Conservation (phyloP, 2,113 vertebrate species). For the Bothrops jararaca region DNA sequence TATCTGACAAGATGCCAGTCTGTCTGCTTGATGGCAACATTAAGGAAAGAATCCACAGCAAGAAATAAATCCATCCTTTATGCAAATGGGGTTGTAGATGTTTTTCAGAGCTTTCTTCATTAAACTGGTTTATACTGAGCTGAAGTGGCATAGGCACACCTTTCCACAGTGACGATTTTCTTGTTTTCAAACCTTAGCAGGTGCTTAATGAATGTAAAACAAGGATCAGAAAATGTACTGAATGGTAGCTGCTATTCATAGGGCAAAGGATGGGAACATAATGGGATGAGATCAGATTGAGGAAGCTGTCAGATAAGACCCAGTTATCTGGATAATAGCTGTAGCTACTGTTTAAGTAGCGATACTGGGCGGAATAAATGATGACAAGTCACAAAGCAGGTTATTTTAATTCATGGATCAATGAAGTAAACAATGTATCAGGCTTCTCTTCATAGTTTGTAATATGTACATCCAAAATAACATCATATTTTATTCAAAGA, state of each 20-base stretch:
- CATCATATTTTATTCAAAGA: background rate
- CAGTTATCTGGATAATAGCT: slow-evolving; percentile 13
- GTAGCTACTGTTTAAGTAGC: slow-evolving; percentile 12
- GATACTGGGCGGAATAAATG: background rate
- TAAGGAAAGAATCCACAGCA: no score
- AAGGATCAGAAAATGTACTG: slow-evolving; percentile 9
- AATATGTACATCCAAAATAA: background rate
- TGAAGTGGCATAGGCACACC: background rate
- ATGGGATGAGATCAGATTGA: slow-evolving; percentile 19
- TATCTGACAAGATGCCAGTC: no score
- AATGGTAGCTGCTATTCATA: slow-evolving; percentile 13
- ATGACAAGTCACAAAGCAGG: background rate
- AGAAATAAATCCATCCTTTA: slow-evolving; percentile 12
- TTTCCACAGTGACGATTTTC: background rate
- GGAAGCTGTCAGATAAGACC: slow-evolving; percentile 8
- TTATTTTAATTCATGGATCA: slow-evolving; percentile 12
- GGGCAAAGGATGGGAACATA: slow-evolving; percentile 6
- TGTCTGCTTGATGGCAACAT: no score
- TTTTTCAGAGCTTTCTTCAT: slow-evolving; percentile 4
- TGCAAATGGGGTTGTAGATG: background rate
- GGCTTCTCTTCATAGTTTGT: background rate
- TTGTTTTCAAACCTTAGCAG: slow-evolving; percentile 12
- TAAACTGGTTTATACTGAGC: background rate
- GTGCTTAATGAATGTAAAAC: slow-evolving; percentile 17
- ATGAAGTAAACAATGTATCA: background rate